Base-by-base conservation (phyloP, 2,113 vertebrate species). In the Colaptes auratus region DNA sequence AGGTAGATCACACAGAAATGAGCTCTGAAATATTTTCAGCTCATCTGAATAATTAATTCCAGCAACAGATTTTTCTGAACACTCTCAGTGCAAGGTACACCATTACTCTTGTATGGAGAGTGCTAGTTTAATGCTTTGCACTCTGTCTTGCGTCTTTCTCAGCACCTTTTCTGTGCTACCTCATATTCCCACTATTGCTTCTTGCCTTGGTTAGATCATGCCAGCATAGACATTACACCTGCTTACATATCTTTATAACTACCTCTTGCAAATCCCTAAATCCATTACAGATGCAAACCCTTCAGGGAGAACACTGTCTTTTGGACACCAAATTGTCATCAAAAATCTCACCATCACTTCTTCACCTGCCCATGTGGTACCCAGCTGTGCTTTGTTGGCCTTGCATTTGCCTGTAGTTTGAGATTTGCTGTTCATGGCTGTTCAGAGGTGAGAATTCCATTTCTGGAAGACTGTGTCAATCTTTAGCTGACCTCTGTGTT, bases 311-410 rank as follows among this genome's bases (percentile, higher is more conserved):
- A 58, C 56, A 88, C 33, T 91, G 28, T 95, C 91, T 96, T 95
- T 73, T 84, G 69, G 91, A 96, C 83, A 95, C 94, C 82, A 81
- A 39, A 53, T 76, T 97, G 95, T 97, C 93, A 93, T 91, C 86
- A 94, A 19, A 82, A 94, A 71, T 91, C 89, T 97, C 94, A 84
- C 56, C 66, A 65, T 90, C 84, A 80, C 90, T 92, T 94, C 91
- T 95, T 95, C 86, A 93, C 79, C 95, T 96, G 86, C 91, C 96
- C 96, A 97, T 86, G 91, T 97, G 96, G 90, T 89, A 64, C 86
- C 91, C 96, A 97, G 95, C 94, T 97, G 95, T 89, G 77, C 48
- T 65, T 92, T 88, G 63, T 35, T 94, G 91, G 88, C 65, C 66
- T 59, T 36, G 42, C 19, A 17, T 82, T 93, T 85, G 56, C 53